Conservation (phyloP, 2,113 vertebrate genomes). For the Odocoileus hemionus region DNA sequence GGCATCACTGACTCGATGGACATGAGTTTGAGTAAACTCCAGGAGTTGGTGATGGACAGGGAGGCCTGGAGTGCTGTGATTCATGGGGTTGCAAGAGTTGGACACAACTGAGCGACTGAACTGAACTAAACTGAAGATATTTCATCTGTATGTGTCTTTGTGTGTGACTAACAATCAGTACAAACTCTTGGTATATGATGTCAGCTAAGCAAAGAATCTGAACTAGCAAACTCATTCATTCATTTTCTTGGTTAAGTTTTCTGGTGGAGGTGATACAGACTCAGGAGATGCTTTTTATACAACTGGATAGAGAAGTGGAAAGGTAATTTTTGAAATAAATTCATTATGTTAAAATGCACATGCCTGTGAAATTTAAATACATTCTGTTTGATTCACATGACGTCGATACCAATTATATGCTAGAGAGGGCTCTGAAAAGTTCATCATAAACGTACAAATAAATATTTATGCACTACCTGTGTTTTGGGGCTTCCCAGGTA, state of each 20-base stretch:
- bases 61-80: no score
- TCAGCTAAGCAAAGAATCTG: not conserved
- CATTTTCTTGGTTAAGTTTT: not conserved
- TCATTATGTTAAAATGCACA: not conserved
- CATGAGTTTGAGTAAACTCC: no score
- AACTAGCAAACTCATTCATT: not conserved
- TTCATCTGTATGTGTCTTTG: not conserved
- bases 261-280: not conserved
- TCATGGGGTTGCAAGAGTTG: no score
- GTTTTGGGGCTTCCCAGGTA: not conserved
- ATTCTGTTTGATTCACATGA: not conserved
- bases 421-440: not conserved
- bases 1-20: no score
- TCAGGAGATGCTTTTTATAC: not conserved
- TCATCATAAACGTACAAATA: not conserved
- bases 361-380: not conserved
- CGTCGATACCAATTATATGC: not conserved
- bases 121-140: no score
- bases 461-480: not conserved
- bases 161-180: not conserved
- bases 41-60: no score
- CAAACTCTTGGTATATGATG: not conserved
- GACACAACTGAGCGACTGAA: no score
- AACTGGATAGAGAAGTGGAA: not conserved
- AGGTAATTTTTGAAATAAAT: not conserved